A percentile compares a stretch with the other conserved stretches of the same genome.
phyloP scores from a whole-genome alignment of 2,797 vertebrate genomes.

The Sebastes minor region DNA sequence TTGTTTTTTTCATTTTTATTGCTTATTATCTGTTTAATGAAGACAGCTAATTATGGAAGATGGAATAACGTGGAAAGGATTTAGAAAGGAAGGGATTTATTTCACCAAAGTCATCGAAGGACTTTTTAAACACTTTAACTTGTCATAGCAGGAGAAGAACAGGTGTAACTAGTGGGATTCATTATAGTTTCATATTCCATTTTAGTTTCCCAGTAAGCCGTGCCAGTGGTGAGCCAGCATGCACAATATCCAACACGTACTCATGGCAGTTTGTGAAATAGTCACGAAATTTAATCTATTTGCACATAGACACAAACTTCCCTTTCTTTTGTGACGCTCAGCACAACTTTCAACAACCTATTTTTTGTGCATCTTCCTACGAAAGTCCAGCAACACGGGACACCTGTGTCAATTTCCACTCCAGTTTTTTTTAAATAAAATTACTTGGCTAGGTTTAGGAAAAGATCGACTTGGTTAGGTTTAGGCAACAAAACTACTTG shows the following conservation, averaged over 20 bases:
- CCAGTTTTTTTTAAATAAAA: too few relatives aligned
- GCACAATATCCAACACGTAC: rapidly evolving
- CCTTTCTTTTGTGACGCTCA: too few relatives aligned
- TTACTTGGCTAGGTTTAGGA: too few relatives aligned
- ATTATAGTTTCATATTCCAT: background rate
- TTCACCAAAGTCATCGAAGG: background rate
- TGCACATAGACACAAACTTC: too few relatives aligned
- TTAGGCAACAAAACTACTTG: too few relatives aligned
- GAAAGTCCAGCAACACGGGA: too few relatives aligned
- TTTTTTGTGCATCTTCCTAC: too few relatives aligned
- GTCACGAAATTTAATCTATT: too few relatives aligned
- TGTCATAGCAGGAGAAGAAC: background rate
- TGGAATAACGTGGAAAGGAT: background rate
- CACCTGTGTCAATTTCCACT: too few relatives aligned
- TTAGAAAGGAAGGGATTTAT: background rate
- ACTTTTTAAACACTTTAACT: background rate
- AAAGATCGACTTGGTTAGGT: too few relatives aligned
- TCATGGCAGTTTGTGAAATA: too few relatives aligned
- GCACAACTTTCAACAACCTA: too few relatives aligned
- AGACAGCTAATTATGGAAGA: slow-evolving; percentile 21
- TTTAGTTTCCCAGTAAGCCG: background rate
- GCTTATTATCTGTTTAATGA: slow-evolving; percentile 6
- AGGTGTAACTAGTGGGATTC: background rate
- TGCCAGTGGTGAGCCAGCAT: background rate
- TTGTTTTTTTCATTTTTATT: background rate